phyloP scores from a whole-genome alignment of 2,113 vertebrate species.

The Pterocles gutturalis region DNA sequence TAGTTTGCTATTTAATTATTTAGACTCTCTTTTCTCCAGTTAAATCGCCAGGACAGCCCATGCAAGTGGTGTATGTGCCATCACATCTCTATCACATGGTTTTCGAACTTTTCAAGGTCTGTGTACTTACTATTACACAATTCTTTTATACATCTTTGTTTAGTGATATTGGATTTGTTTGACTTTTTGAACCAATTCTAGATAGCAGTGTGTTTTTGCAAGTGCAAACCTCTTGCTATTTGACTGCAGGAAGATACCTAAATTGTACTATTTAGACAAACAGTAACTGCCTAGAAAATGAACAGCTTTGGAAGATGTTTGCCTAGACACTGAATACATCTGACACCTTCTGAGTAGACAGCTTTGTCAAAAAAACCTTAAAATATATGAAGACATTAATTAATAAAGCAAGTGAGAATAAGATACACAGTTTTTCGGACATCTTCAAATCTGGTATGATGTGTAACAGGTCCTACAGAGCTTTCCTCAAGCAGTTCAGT shows the following conservation, averaged over 20 bases:
- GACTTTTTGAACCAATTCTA: not conserved
- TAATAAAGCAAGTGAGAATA: not conserved
- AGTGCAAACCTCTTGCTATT: not conserved
- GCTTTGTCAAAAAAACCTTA: not conserved
- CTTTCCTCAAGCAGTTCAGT: not conserved
- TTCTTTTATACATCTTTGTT: constrained; percentile 28
- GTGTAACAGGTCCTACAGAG: not conserved
- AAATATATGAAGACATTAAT: not conserved
- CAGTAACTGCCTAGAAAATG: not conserved
- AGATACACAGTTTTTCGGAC: not conserved
- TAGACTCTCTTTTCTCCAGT: constrained; percentile 78
- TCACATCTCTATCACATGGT: constrained; percentile 99
- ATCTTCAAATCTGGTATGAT: not conserved
- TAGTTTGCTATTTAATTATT: constrained; percentile 39
- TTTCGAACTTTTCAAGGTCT: constrained; percentile 98
- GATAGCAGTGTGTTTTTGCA: not conserved
- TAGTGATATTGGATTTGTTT: not conserved
- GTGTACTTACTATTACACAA: constrained; percentile 57
- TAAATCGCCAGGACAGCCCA: constrained; percentile 85
- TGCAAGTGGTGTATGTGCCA: constrained; percentile 94
- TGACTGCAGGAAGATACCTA: not conserved
- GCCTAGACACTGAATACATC: not conserved
- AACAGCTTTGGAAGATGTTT: not conserved
- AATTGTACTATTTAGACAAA: not conserved
- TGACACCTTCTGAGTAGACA: not conserved